A percentile compares a stretch with the other conserved stretches of the same genome.
Conservation (phyloP, 1,140 invertebrate genomes). For the Thaumetopoea pityocampa region DNA sequence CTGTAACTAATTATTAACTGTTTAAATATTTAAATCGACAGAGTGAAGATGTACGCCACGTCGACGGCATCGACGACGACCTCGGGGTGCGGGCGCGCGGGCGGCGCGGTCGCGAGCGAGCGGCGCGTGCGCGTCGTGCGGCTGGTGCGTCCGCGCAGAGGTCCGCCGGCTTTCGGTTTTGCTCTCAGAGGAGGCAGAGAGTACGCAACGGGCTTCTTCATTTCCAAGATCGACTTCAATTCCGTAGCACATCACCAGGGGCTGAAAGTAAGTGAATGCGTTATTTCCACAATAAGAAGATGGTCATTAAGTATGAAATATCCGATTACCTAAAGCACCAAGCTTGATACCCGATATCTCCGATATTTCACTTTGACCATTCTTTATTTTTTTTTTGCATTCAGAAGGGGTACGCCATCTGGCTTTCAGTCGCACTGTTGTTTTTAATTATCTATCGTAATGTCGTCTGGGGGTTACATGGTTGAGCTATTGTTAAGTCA, state of each 20-base stretch:
- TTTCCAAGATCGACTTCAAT: conserved; percentile 89
- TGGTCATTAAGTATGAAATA: too few relatives aligned
- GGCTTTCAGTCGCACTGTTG: too few relatives aligned
- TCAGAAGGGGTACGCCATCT: too few relatives aligned
- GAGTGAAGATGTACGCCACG: conserved; percentile 54
- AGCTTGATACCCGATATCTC: too few relatives aligned
- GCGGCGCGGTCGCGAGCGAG: conserved; percentile 30
- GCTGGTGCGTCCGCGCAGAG: conserved; percentile 58
- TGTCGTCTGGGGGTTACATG: too few relatives aligned
- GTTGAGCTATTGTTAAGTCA: too few relatives aligned
- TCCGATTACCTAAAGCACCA: too few relatives aligned
- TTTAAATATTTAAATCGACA: conserved; percentile 28
- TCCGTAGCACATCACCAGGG: conserved; percentile 91
- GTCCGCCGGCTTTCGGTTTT: conserved; percentile 82
- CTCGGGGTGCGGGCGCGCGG: conserved; percentile 45
- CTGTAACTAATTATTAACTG: too few relatives aligned
- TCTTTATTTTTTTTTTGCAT: too few relatives aligned
- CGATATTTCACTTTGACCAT: too few relatives aligned
- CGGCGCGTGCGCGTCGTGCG: conserved; percentile 62
- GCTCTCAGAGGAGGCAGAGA: conserved; percentile 93
- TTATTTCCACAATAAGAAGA: not conserved
- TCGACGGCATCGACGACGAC: conserved; percentile 66
- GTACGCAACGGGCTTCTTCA: conserved; percentile 94
- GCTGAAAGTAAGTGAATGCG: conserved; percentile 84
- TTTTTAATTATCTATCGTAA: too few relatives aligned